phyloP scores from a whole-genome alignment of 2,888 invertebrate genomes.

The Antitype chi region DNA sequence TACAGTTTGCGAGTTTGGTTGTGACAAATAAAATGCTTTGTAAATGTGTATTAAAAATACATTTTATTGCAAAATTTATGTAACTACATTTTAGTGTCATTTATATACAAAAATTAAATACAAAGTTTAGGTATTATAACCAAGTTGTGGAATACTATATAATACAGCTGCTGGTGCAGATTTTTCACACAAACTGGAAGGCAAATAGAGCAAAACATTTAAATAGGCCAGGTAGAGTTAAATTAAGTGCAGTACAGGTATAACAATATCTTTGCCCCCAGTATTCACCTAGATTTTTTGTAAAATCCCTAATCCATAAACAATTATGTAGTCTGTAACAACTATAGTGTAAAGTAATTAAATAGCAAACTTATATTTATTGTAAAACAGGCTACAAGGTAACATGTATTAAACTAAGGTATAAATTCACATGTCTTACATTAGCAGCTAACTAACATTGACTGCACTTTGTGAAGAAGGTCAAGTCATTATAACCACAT shows the following conservation, averaged over 20 bases:
- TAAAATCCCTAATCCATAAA: constrained; percentile 49
- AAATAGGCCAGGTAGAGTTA: constrained; percentile 30
- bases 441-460: constrained; percentile 41
- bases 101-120: constrained; percentile 90
- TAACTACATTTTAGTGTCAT: constrained; percentile 88
- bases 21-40: constrained; percentile 69
- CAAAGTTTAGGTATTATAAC: constrained; percentile 77
- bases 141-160: constrained; percentile 80
- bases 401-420: constrained; percentile 69
- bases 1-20: constrained; percentile 9
- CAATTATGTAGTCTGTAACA: constrained; percentile 42
- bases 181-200: constrained; percentile 59
- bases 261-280: constrained; percentile 18
- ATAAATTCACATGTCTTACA: constrained; percentile 54
- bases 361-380: constrained; percentile 65
- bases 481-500: constrained; percentile 36
- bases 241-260: constrained; percentile 14
- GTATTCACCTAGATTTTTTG: constrained; percentile 44
- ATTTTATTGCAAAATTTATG: constrained; percentile 90
- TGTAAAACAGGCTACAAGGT: constrained; percentile 74
- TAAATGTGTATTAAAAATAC: constrained; percentile 90
- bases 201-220: constrained; percentile 34
- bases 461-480: constrained; percentile 53
- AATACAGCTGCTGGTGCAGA: constrained; percentile 71
- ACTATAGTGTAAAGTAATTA: constrained; percentile 59